Base-by-base conservation (phyloP, 1,140 invertebrate species). In the Eueides isabella region DNA sequence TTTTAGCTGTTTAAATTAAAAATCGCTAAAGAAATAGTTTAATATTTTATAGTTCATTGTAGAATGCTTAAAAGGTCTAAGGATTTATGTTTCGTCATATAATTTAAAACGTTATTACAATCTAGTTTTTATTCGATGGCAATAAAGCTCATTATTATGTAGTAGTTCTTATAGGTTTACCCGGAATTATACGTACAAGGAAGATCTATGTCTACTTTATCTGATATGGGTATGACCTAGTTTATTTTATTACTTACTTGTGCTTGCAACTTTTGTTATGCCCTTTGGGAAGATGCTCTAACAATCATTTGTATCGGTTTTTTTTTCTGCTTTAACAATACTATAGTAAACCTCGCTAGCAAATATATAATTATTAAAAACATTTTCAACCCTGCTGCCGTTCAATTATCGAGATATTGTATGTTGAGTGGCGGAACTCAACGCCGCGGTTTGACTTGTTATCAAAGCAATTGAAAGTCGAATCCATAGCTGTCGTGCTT, bases 11-110 rank as follows among this genome's bases (percentile, higher is more conserved):
- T n/a, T n/a, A n/a, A n/a, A n/a, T n/a, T n/a, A n/a, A n/a, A n/a
- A n/a, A n/a, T 23, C 1, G 19, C 16, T 23, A 19, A 44, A 44
- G n/a, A 44, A 44, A 44, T 44, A 44, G n/a, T 19, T 44, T 44
- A n/a, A 44, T 44, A 19, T 41, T 44, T 44, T 44, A 44, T 7
- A 41, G 38, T 44, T 19, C 41, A 19, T 23, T 44, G 16, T 44
- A 19, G 41, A 19, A n/a, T 44, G 14, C 12, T 41, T 41, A 41
- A 41, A 14, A 41, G 0, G 14, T 14, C 38, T 14, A 41, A 41
- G 14, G 14, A 41, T 12, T 41, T 41, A 71, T 71, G 68, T 63
- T 71, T 62, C 30, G 3, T 41, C 38, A 41, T 14, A 41, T 41
- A 41, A 41, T 41, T 14, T 41, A 41, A 2, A 19, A 19, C 14